Base-by-base conservation (phyloP, 2,888 invertebrate species). In the Aradus depressus region DNA sequence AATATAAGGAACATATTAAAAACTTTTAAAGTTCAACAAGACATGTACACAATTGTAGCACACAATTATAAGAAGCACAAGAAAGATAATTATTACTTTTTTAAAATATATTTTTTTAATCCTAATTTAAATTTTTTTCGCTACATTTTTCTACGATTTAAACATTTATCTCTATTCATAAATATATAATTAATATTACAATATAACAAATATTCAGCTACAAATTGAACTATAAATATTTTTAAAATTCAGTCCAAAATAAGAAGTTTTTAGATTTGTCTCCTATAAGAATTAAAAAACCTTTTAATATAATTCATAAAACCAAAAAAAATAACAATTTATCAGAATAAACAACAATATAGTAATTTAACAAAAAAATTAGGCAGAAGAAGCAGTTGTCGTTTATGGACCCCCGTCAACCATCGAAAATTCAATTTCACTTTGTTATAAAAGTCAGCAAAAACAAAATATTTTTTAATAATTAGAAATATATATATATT, bases 351-450 rank as follows among this genome's bases (percentile, higher is more conserved):
- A n/a, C n/a, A n/a, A n/a, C n/a, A n/a, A n/a, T n/a, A n/a, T n/a
- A n/a, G n/a, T n/a, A n/a, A n/a, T n/a, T n/a, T n/a, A n/a, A n/a
- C n/a, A n/a, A n/a, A n/a, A n/a, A n/a, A n/a, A n/a, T n/a, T n/a
- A n/a, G n/a, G n/a, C n/a, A n/a, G n/a, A n/a, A n/a, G n/a, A n/a
- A n/a, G n/a, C n/a, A n/a, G n/a, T n/a, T n/a, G n/a, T n/a, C n/a
- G n/a, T n/a, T n/a, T 31, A 44, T 44, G 44, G 44, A 44, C 44
- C 44, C 23, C 35, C 25, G 12, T 44, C 44, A 44, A 44, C 44
- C 44, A 44, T 35, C 35, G 34, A 21, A 44, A n/a, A n/a, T n/a
- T n/a, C n/a, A n/a, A n/a, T n/a, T n/a, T n/a, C n/a, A n/a, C n/a
- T n/a, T n/a, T n/a, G n/a, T n/a, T n/a, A n/a, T n/a, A n/a, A n/a